Base-by-base conservation (phyloP, 2,113 vertebrate genomes). In the Misgurnus anguillicaudatus region DNA sequence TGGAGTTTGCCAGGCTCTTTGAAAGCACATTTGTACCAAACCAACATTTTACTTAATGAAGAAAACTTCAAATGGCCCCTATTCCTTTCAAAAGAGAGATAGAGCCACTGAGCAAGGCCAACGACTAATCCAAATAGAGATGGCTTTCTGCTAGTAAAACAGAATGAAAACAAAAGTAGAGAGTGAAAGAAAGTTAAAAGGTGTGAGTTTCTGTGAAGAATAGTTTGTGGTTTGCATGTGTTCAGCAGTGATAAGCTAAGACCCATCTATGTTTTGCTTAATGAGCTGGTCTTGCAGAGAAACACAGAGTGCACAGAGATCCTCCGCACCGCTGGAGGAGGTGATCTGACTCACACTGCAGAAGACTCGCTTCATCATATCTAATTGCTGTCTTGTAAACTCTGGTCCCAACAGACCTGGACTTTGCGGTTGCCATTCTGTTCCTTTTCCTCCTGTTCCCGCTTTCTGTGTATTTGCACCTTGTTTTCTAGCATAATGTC, bases 161-260 rank as follows among this genome's bases (percentile, higher is more conserved):
- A 53, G 41, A 77, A 69, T 31, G 66, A 69, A 42, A 48, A 61
- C 8, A 41, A 19, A 36, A 38, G 39, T 24, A 17, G 36, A 61
- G 45, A 39, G 53, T 24, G 24, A 48, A 80, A 57, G 64, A 42
- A 78, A 47, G 61, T 36, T 39, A 57, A 75, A 65, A 64, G 58
- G 39, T 65, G 17, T 55, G 39, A 55, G 45, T 68, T 51, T 36
- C 42, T 71, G 80, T 79, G 70, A 68, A 9, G 60, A 17, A 73
- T 57, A 68, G 74, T 79, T 42, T 42, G 75, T 81, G 80, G 85
- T 86, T 87, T 91, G 93, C 90, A 89, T 92, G 91, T 95, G 93
- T 93, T 95, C 93, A 93, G 92, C 90, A 87, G 81, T 91, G 94
- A 96, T 95, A 96, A 95, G 91, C 91, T 86, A 73, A 83, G 91